Evolutionary conservation across 2,888 invertebrate genomes (phyloP).

Genomic region (Drosophila formosana): DNA sequence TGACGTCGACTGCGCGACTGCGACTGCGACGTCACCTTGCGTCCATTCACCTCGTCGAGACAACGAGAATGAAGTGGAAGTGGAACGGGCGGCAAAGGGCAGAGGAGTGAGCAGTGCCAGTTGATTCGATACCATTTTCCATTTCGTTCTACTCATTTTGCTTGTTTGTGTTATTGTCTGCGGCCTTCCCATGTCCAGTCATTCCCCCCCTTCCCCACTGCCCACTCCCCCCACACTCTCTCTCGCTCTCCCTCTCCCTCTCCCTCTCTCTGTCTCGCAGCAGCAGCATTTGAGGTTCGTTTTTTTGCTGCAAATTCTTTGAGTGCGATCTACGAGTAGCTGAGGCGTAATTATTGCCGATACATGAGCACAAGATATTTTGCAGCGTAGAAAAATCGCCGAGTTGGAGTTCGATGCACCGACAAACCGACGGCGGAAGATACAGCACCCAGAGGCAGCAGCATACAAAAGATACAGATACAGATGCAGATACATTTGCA

Average conservation of each 20-base stretch:
- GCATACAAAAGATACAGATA: conserved; percentile 12
- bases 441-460: conserved; percentile 7
- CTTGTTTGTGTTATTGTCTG: conserved; percentile 56
- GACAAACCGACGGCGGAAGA: conserved; percentile 19
- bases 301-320: conserved; percentile 53
- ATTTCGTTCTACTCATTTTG: conserved; percentile 68
- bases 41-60: conserved; percentile 76
- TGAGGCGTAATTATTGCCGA: conserved; percentile 71
- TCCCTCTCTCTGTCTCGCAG: not conserved
- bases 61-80: conserved; percentile 38
- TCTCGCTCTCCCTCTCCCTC: not conserved
- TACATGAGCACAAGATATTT: conserved; percentile 59
- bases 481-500: conserved; percentile 17
- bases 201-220: not conserved
- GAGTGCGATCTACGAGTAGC: conserved; percentile 58
- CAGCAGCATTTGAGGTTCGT: not conserved
- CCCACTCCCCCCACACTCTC: not conserved
- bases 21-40: conserved; percentile 64
- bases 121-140: conserved; percentile 77
- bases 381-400: conserved; percentile 44
- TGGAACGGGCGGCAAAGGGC: conserved; percentile 16
- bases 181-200: conserved; percentile 61
- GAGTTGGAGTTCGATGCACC: conserved; percentile 71
- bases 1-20: conserved; percentile 51
- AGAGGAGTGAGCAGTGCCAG: conserved; percentile 21